A percentile compares a stretch with the other conserved stretches of the same genome.
These are phyloP conservation scores for Chaetodon trifascialis DNA, from an alignment of 2,113 vertebrate genomes.

Conservation along the genomic window DNA sequence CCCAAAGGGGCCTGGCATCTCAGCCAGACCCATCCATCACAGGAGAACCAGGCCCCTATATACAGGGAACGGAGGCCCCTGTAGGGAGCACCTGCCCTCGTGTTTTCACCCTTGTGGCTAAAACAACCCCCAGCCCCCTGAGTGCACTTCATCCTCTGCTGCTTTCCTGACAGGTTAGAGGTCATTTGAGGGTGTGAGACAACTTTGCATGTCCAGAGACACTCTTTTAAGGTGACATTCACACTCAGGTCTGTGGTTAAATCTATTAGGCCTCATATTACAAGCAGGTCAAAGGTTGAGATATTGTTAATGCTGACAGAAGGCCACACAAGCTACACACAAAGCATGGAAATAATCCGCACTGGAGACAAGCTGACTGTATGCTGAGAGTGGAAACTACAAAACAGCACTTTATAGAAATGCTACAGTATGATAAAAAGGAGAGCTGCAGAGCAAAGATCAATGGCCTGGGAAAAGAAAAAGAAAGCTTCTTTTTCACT, in stretches of 20 bases:
- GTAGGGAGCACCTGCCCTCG: conserved; percentile 70
- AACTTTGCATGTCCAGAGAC: conserved; percentile 65
- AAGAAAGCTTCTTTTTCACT: conserved; percentile 24
- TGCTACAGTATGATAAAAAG: background rate
- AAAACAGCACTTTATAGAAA: background rate
- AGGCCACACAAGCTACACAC: conserved; percentile 56
- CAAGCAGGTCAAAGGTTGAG: conserved; percentile 54
- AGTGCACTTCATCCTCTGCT: conserved; percentile 19
- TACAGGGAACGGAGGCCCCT: conserved; percentile 46
- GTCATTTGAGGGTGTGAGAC: conserved; percentile 65
- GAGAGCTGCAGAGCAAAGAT: conserved; percentile 24
- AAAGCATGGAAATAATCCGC: conserved; percentile 3
- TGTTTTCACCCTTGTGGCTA: conserved; percentile 67
- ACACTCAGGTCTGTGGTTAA: conserved; percentile 49
- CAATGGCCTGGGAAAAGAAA: conserved; percentile 19
- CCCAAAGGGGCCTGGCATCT: conserved; percentile 69
- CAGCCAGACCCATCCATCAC: conserved; percentile 76
- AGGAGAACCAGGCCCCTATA: conserved; percentile 36
- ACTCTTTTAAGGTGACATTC: conserved; percentile 69
- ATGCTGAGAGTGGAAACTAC: background rate
- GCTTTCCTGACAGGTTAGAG: conserved; percentile 64
- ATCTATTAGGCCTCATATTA: conserved; percentile 61
- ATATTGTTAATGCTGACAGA: conserved; percentile 52
- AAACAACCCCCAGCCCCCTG: conserved; percentile 29
- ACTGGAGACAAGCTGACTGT: background rate